Evolutionary conservation across 2,797 vertebrate genomes (phyloP).

Genomic region (Tachyglossus aculeatus): DNA sequence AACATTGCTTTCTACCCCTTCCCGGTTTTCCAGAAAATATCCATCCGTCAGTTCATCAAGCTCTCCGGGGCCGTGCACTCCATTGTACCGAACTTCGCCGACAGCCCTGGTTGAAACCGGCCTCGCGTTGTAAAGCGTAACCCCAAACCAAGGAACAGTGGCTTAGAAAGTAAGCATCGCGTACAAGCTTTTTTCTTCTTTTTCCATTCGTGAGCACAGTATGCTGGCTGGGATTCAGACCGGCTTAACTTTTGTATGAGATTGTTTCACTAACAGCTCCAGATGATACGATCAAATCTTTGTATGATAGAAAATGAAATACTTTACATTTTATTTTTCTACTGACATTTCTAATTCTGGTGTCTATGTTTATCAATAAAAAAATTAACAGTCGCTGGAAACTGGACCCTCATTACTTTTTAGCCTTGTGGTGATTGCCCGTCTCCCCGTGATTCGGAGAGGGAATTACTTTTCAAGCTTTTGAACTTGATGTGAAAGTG

Average conservation of each 20-base stretch:
- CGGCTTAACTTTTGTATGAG: conserved; percentile 33
- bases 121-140: background rate
- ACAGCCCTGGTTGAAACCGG: background rate
- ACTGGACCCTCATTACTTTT: conserved; percentile 27
- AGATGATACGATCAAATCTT: conserved; percentile 62
- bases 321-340: conserved; percentile 77
- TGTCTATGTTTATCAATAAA: conserved; percentile 73
- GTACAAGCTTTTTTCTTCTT: background rate
- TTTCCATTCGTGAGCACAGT: background rate
- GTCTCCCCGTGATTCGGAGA: no score
- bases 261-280: background rate
- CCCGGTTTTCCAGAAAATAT: background rate
- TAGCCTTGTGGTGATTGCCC: no score
- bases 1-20: conserved; percentile 3
- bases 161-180: conserved; percentile 16
- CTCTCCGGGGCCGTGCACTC: conserved; percentile 7
- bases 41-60: background rate
- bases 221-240: conserved; percentile 25
- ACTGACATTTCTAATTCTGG: conserved; percentile 70
- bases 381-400: conserved; percentile 38
- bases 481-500: no score
- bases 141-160: background rate
- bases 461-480: no score
- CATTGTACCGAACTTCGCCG: background rate
- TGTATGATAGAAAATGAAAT: conserved; percentile 58